Conservation (phyloP, 30 jellyfish, hydroid and myxozoan species). For the Aurelia sp. region DNA sequence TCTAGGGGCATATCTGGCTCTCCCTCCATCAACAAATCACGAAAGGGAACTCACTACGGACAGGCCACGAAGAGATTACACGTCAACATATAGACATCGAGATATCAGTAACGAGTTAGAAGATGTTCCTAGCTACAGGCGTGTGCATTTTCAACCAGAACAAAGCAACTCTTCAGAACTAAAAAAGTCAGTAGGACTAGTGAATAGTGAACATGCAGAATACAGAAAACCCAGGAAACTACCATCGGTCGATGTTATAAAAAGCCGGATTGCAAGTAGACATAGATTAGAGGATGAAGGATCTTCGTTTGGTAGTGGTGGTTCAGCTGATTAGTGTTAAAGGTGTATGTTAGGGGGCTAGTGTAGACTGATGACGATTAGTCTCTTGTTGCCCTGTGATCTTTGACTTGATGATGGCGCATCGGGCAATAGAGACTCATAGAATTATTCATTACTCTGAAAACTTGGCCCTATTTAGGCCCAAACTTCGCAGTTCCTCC, state of each 20-base stretch:
- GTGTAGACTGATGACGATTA: no score
- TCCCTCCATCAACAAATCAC: slow-evolving; percentile 61
- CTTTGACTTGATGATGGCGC: no score
- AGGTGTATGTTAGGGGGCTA: background rate
- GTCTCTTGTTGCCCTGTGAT: no score
- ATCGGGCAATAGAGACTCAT: no score
- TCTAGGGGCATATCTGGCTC: slow-evolving; percentile 90
- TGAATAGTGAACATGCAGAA: slow-evolving; percentile 46
- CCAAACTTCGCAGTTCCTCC: no score
- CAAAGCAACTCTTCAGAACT: slow-evolving; percentile 20
- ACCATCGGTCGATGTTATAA: slow-evolving; percentile 87
- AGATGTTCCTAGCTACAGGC: slow-evolving; percentile 24
- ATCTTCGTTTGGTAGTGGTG: slow-evolving; percentile 97
- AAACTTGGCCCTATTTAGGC: no score
- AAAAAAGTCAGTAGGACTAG: slow-evolving; percentile 18
- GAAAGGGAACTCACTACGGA: slow-evolving; percentile 39
- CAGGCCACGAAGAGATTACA: slow-evolving; percentile 4
- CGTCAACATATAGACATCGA: slow-evolving; percentile 15
- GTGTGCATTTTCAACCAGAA: slow-evolving; percentile 66
- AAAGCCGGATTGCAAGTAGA: slow-evolving; percentile 77
- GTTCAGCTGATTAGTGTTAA: slow-evolving; percentile 48
- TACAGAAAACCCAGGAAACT: slow-evolving; percentile 79
- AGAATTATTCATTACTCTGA: no score
- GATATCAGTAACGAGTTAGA: slow-evolving; percentile 15
- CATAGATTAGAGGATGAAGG: slow-evolving; percentile 93